phyloP scores from a whole-genome alignment of 2,888 invertebrate species.

The Acheta domesticus region DNA sequence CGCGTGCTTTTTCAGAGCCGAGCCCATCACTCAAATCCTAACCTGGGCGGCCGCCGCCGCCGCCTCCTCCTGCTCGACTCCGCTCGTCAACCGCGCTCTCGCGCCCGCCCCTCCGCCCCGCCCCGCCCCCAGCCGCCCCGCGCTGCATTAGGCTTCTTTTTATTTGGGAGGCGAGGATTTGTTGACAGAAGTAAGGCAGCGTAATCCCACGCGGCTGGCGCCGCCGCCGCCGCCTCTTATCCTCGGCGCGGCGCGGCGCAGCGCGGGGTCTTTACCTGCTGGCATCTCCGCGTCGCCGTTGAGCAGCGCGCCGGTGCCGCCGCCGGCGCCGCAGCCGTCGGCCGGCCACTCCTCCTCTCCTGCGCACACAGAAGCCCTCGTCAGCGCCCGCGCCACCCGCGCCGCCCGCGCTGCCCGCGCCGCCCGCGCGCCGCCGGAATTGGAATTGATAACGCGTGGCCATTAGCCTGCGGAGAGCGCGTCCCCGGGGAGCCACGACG shows the following conservation, averaged over 20 bases:
- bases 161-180: constrained; percentile 26
- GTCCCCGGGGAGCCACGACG: not conserved
- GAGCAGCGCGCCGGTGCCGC: constrained; percentile 18
- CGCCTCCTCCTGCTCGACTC: not conserved
- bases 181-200: constrained; percentile 23
- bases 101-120: constrained; percentile 12
- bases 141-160: constrained; percentile 31
- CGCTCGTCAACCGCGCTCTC: constrained; percentile 23
- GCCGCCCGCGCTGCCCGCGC: not conserved
- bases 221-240: not conserved
- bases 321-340: constrained; percentile 25
- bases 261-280: not conserved
- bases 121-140: constrained; percentile 25
- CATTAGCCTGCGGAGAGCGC: constrained; percentile 7
- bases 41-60: not conserved
- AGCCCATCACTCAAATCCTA: constrained; percentile 36
- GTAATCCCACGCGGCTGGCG: not conserved
- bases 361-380: constrained; percentile 20
- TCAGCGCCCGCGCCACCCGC: not conserved
- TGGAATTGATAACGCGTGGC: constrained; percentile 18
- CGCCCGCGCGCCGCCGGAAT: not conserved
- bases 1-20: constrained; percentile 30
- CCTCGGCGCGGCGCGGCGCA: not conserved
- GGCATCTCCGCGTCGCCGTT: constrained; percentile 20
- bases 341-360: constrained; percentile 34